A percentile compares a stretch with the other conserved stretches of the same genome.
These are phyloP conservation scores for Diadophis punctatus DNA, from an alignment of 2,113 vertebrate species.

Conservation along the genomic window DNA sequence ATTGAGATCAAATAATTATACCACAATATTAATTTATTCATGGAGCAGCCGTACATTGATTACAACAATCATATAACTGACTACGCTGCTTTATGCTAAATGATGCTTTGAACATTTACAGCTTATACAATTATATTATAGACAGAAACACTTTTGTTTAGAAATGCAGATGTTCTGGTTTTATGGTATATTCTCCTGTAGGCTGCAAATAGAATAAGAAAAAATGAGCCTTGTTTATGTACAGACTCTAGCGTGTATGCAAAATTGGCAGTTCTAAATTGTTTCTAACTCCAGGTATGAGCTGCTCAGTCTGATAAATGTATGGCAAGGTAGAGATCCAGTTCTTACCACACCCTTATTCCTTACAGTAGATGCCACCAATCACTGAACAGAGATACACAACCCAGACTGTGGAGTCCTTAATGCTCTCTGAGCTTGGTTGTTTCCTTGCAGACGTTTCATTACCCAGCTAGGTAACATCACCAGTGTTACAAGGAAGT, in stretches of 20 bases:
- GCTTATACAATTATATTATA: conserved; percentile 65
- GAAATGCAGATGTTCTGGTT: conserved; percentile 66
- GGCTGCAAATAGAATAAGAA: conserved; percentile 35
- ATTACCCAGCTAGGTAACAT: background rate
- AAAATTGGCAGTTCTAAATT: background rate
- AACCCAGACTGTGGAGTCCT: background rate
- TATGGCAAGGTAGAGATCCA: background rate
- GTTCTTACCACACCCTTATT: background rate
- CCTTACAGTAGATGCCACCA: background rate
- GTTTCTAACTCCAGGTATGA: background rate
- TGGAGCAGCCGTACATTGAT: conserved; percentile 66
- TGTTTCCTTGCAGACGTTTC: background rate
- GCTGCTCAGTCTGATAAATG: background rate
- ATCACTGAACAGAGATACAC: background rate
- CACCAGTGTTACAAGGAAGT: background rate
- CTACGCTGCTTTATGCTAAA: conserved; percentile 67
- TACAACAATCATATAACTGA: conserved; percentile 72
- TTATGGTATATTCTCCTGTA: conserved; percentile 43
- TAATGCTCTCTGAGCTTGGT: background rate
- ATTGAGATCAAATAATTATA: conserved; percentile 72
- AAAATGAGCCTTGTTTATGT: conserved; percentile 1
- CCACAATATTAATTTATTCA: conserved; percentile 76
- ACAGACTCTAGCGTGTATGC: background rate
- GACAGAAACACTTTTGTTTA: conserved; percentile 61
- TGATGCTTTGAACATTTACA: conserved; percentile 65